These are phyloP conservation scores for Apoda limacodes DNA, from an alignment of 2,888 invertebrate genomes.

Conservation along the genomic window DNA sequence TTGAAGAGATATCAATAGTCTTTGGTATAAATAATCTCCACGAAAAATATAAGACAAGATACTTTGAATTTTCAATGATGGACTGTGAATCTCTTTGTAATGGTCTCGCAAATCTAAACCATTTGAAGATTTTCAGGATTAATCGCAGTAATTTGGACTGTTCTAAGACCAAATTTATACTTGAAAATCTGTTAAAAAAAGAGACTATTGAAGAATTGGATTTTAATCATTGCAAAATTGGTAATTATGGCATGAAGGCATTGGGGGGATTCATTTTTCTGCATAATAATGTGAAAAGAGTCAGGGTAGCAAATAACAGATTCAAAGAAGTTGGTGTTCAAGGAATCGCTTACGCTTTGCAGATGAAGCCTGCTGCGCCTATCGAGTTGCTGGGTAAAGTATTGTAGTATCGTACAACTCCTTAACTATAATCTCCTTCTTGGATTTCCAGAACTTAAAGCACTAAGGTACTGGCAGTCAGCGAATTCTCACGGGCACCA, in stretches of 20 bases:
- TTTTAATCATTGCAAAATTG: slow-evolving; percentile 74
- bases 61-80: slow-evolving; percentile 70
- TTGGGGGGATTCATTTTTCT: slow-evolving; percentile 67
- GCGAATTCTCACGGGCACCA: too few species aligned
- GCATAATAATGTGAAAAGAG: slow-evolving; percentile 53
- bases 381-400: slow-evolving; percentile 55
- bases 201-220: slow-evolving; percentile 69
- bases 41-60: slow-evolving; percentile 67
- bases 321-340: slow-evolving; percentile 66
- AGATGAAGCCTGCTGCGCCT: slow-evolving; percentile 59
- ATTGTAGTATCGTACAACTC: too few species aligned
- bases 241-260: slow-evolving; percentile 72
- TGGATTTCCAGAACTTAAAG: too few species aligned
- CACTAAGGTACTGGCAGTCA: too few species aligned
- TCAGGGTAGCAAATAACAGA: slow-evolving; percentile 67
- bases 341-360: slow-evolving; percentile 63
- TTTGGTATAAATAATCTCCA: slow-evolving; percentile 55
- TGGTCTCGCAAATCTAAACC: slow-evolving; percentile 52
- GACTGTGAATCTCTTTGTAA: slow-evolving; percentile 71
- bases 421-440: too few species aligned
- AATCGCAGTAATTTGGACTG: slow-evolving; percentile 73
- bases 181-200: slow-evolving; percentile 62
- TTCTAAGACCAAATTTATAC: slow-evolving; percentile 67
- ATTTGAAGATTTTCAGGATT: slow-evolving; percentile 64
- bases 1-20: slow-evolving; percentile 60